A percentile compares a stretch with the other conserved stretches of the same genome.
These are phyloP conservation scores for Microtus richardsoni DNA, from an alignment of 2,113 vertebrate genomes.

Conservation along the genomic window DNA sequence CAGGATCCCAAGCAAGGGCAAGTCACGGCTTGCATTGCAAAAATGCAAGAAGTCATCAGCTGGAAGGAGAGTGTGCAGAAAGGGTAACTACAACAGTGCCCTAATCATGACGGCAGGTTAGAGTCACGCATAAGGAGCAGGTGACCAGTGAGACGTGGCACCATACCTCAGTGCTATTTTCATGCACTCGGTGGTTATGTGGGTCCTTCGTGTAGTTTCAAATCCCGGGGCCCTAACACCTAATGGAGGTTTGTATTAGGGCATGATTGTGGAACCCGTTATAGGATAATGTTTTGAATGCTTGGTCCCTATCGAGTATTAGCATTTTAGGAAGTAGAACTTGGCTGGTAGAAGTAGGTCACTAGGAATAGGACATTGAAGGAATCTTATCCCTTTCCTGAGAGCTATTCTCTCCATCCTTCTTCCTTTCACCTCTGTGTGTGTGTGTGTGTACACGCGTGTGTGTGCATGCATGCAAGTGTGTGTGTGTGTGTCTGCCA, in stretches of 20 bases:
- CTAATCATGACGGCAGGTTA: background rate
- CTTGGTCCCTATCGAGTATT: background rate
- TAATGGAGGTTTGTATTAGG: background rate
- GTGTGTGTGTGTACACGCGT: background rate
- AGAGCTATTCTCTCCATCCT: background rate
- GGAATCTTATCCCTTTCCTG: background rate
- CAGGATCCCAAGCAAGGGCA: background rate
- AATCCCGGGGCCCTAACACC: background rate
- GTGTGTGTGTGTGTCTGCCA: background rate
- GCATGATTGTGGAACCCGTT: background rate
- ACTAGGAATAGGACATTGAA: background rate
- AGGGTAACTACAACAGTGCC: background rate
- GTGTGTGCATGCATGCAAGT: background rate
- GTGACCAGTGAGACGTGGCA: background rate
- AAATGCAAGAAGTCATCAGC: background rate
- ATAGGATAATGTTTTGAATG: background rate
- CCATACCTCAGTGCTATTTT: background rate
- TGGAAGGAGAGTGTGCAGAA: background rate
- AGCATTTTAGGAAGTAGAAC: background rate
- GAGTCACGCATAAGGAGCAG: background rate
- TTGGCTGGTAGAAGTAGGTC: background rate
- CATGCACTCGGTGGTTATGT: background rate
- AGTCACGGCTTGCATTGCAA: background rate
- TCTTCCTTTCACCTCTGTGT: too few species aligned
- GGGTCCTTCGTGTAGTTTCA: background rate